These are phyloP conservation scores for Drosophila punjabiensis DNA, from an alignment of 1,140 invertebrate genomes.

Conservation along the genomic window DNA sequence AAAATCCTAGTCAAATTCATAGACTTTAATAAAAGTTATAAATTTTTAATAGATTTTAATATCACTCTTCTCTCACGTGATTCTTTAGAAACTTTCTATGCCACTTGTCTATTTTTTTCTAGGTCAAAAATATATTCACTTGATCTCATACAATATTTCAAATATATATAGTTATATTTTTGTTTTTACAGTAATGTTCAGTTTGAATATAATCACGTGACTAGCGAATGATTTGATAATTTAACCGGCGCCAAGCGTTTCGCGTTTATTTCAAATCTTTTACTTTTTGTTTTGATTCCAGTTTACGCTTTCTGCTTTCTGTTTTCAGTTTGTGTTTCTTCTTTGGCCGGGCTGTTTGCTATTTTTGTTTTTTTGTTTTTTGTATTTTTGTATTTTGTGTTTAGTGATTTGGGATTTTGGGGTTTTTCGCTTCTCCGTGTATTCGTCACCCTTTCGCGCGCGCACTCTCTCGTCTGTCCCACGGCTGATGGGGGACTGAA, in stretches of 20 bases:
- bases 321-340: slow-evolving; percentile 29
- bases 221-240: slow-evolving; percentile 57
- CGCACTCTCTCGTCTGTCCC: slow-evolving; percentile 34
- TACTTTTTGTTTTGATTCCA: slow-evolving; percentile 53
- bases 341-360: slow-evolving; percentile 9
- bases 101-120: neutral
- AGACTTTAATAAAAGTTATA: neutral
- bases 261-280: slow-evolving; percentile 56
- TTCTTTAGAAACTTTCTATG: neutral
- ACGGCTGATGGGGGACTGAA: slow-evolving; percentile 59
- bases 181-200: neutral
- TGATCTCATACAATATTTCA: neutral
- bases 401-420: slow-evolving; percentile 12
- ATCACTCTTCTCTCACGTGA: neutral
- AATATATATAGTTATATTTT: slow-evolving; percentile 4
- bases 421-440: slow-evolving; percentile 18
- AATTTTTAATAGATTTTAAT: neutral
- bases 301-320: slow-evolving; percentile 51
- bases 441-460: slow-evolving; percentile 50
- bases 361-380: slow-evolving; percentile 25
- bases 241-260: slow-evolving; percentile 54
- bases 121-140: neutral
- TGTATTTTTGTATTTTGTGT: slow-evolving; percentile 25
- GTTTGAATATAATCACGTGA: slow-evolving; percentile 55
- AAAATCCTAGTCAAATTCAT: neutral